Conservation (phyloP, 1,140 invertebrate genomes). For the Zaprionus lachaisei region DNA sequence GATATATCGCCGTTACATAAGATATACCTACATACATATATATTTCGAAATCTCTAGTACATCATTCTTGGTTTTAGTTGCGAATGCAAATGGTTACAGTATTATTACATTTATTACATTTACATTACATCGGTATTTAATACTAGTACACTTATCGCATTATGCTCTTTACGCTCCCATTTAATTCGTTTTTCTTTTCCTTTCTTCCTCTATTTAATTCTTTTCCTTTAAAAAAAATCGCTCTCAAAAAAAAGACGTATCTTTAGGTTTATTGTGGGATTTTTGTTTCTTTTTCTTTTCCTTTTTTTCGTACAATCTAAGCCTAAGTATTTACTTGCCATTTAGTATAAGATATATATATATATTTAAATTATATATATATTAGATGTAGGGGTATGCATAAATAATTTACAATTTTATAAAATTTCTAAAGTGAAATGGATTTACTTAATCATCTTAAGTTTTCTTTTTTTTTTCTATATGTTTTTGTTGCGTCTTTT, state of each 20-base stretch:
- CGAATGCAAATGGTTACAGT: conserved; percentile 63
- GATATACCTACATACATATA: conserved; percentile 12
- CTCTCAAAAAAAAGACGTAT: conserved; percentile 32
- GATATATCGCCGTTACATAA: conserved; percentile 6
- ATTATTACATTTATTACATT: conserved; percentile 29
- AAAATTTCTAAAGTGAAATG: conserved; percentile 46
- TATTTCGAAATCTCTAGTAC: conserved; percentile 47
- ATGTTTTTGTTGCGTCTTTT: conserved; percentile 39
- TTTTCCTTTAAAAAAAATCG: conserved; percentile 32
- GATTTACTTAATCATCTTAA: conserved; percentile 1
- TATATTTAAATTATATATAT: conserved; percentile 21
- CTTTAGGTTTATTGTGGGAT: conserved; percentile 16
- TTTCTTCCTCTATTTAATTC: conserved; percentile 15
- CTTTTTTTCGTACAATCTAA: conserved; percentile 5
- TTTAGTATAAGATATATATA: conserved; percentile 19
- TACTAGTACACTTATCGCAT: conserved; percentile 40
- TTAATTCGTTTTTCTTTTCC: background rate
- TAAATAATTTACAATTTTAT: conserved; percentile 59
- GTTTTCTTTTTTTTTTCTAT: conserved; percentile 14
- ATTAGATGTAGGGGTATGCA: conserved; percentile 20
- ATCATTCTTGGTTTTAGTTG: conserved; percentile 67
- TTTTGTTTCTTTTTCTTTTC: conserved; percentile 8
- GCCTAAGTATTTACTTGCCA: conserved; percentile 46
- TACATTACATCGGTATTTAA: conserved; percentile 38
- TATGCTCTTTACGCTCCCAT: background rate